Conservation (phyloP, 2,888 invertebrate genomes). For the Conops quadrifasciatus region DNA sequence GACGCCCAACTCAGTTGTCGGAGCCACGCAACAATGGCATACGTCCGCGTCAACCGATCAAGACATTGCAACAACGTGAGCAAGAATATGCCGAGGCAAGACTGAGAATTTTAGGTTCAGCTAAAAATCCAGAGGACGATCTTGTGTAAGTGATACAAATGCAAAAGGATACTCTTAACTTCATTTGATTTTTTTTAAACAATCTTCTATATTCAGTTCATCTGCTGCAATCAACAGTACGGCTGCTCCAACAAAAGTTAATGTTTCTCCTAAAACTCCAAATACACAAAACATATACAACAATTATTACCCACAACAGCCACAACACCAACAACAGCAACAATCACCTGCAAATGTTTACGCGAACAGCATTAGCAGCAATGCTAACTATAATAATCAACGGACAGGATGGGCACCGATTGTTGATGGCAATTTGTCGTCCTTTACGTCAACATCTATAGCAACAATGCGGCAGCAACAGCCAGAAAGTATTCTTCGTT, state of each 20-base stretch:
- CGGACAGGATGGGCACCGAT: slow-evolving; percentile 54
- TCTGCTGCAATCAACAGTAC: not conserved
- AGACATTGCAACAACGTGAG: slow-evolving; percentile 87
- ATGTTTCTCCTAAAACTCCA: slow-evolving; percentile 24
- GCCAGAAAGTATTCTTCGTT: slow-evolving; percentile 69
- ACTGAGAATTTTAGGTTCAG: slow-evolving; percentile 87
- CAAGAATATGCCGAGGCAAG: slow-evolving; percentile 94
- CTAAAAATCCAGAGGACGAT: slow-evolving; percentile 80
- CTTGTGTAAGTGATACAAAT: slow-evolving; percentile 65
- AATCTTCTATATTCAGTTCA: slow-evolving; percentile 3
- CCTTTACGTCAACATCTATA: slow-evolving; percentile 38
- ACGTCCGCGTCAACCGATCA: slow-evolving; percentile 78
- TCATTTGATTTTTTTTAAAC: not conserved
- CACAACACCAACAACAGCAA: slow-evolving; percentile 40
- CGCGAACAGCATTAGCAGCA: slow-evolving; percentile 36
- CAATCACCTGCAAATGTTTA: slow-evolving; percentile 32
- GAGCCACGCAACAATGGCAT: slow-evolving; percentile 72
- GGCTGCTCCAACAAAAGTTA: slow-evolving; percentile 29
- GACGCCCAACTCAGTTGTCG: slow-evolving; percentile 73
- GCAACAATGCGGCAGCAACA: slow-evolving; percentile 42
- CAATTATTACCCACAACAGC: slow-evolving; percentile 42
- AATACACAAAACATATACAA: slow-evolving; percentile 32
- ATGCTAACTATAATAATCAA: not conserved
- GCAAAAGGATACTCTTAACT: too few species aligned
- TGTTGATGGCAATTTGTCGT: slow-evolving; percentile 56